phyloP scores from a whole-genome alignment of 2,888 invertebrate species.

The Chrysolina americana region DNA sequence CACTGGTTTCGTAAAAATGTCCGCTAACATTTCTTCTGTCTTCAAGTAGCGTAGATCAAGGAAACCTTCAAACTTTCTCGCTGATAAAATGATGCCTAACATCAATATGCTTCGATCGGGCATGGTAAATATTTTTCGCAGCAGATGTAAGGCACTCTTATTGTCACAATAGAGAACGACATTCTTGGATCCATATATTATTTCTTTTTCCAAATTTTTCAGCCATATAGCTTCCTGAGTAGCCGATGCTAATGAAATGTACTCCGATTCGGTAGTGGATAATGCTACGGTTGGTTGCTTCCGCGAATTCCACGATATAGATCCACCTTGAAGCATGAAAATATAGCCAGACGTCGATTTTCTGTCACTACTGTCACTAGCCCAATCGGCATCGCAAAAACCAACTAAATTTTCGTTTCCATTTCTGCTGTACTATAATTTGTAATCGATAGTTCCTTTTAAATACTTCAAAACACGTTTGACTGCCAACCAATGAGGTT shows the following conservation, averaged over 20 bases:
- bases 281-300: conserved; percentile 2
- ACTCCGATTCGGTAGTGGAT: background rate
- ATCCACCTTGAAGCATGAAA: background rate
- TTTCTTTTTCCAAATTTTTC: background rate
- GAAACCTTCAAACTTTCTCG: background rate
- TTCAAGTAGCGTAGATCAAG: background rate
- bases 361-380: background rate
- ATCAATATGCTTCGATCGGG: conserved; percentile 2
- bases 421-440: background rate
- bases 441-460: conserved; percentile 22
- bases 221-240: background rate
- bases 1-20: background rate
- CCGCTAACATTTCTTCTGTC: conserved; percentile 1
- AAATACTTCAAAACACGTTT: conserved; percentile 32
- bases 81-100: conserved; percentile 1
- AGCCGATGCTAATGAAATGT: background rate
- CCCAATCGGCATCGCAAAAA: background rate
- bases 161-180: background rate
- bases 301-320: background rate
- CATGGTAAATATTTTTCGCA: background rate
- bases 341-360: background rate
- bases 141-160: background rate
- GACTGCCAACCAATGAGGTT: conserved; percentile 28
- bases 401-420: background rate
- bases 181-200: background rate